Base-by-base conservation (phyloP, 2,888 invertebrate species). In the Morpho deidamia region DNA sequence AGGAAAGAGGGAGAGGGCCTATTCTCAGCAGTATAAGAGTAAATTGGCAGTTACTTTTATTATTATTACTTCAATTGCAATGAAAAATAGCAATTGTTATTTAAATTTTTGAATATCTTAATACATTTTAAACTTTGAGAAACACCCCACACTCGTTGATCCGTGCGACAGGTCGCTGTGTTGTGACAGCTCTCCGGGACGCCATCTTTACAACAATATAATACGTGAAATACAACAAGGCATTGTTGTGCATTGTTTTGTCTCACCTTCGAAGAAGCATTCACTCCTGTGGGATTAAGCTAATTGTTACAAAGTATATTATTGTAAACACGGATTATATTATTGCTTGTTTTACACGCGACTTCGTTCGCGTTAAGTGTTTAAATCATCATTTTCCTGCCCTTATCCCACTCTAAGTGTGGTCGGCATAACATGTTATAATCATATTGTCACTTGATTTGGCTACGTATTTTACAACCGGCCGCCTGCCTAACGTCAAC, bases 181-280 rank as follows among this genome's bases (percentile, higher is more conserved):
- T 85, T 85, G 66, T 86, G 85, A 85, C 85, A 86, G 81, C 77
- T 67, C 83, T 57, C 71, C 74, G 64, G 74, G 84, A 76, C 73
- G 74, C 69, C 76, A 55, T 66, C 61, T 62, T 66, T 64, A 58
- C 61, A 60, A 55, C 55, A 66, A 63, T 51, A 58, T 42, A 47
- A 46, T 56, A 56, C 48, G 55, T 35, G 41, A 50, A 58, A 49
- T 52, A 58, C 52, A 58, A 58, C 55, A 58, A 53, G 44, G 50
- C 33, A 42, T 41, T 33, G 47, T 41, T 33, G 9, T 32, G 34
- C 33, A 59, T 53, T 60, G 55, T 64, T 52, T 52, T 50, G 35
- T 23, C 8, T 7, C n/a, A 42, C 37, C 49, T 50, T 50, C 49
- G 49, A 43, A 37, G 49, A 50, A 43, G 37, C 42, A n/a, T 11